Evolutionary conservation across 2,113 vertebrate species (phyloP).

Genomic region (Oxyura jamaicensis): DNA sequence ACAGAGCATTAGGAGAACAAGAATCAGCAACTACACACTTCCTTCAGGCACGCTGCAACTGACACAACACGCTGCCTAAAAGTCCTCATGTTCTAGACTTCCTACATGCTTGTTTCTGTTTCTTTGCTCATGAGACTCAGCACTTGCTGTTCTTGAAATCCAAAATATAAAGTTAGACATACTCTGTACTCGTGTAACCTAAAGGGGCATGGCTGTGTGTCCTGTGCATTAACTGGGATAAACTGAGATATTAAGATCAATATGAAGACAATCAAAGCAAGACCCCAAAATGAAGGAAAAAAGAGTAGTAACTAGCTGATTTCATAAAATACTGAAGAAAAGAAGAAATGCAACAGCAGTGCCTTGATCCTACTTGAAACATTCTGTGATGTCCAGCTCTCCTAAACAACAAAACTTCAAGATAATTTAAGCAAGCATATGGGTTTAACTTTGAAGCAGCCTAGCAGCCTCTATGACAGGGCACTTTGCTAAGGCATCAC

Average conservation of each 20-base stretch:
- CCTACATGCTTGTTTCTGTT: neutral
- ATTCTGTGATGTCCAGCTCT: neutral
- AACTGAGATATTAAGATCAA: neutral
- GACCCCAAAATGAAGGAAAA: neutral
- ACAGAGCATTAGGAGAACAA: neutral
- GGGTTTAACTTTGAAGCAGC: neutral
- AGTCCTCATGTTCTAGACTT: neutral
- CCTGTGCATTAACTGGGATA: neutral
- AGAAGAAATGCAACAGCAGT: neutral
- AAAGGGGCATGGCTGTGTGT: neutral
- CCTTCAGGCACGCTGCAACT: neutral
- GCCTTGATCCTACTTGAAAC: neutral
- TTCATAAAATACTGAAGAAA: neutral
- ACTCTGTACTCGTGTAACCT: rapidly evolving
- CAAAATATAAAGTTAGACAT: neutral
- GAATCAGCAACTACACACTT: neutral
- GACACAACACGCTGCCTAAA: neutral
- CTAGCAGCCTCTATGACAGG: neutral
- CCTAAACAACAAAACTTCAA: neutral
- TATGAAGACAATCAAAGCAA: neutral
- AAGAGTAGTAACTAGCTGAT: neutral
- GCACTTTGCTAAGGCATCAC: neutral
- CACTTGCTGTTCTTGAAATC: neutral
- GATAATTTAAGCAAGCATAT: neutral
- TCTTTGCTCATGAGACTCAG: neutral